Evolutionary conservation across 2,113 vertebrate species (phyloP), one percentile per base, ranked within the genome.

Genomic region (Pachypanchax playfairii): DNA sequence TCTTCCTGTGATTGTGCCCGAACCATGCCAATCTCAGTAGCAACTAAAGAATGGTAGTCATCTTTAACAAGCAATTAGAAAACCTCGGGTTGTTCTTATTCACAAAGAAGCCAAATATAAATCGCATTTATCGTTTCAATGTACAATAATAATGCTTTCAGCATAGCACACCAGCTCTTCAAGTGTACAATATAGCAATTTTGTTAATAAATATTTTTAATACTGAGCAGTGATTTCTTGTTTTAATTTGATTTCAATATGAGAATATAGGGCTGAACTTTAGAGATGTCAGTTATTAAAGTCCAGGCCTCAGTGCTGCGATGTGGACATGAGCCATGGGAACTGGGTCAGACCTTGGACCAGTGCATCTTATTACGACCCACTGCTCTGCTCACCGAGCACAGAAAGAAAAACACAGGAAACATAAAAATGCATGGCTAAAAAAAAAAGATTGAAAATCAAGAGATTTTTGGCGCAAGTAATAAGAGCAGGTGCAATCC

Each of bases 1-100:
- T 75, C 80, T 91, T 92, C 91, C 91, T 73, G 71, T 63, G 69
- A 91, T 92, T 91, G 90, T 91, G 78, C 57, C 82, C 63, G 14
- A 48, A 69, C 51, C 22, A 18, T 71, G 73, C 73, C 75, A 75
- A 58, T 31, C 50, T 54, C 75, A 62, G 62, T 48, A 12, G 28
- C 17, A 36, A 72, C 89, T 86, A 89, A 87, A 77, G 65, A 75
- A 76, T 65, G 17, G 41, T 75, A 70, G 53, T 68, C 54, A 53
- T 80, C 59, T 77, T 33, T 47, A 70, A 42, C 7, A 74, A 67
- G 36, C 81, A 62, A 87, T 84, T 74, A 52, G 39, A 59, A 70
- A 42, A 58, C 65, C 61, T 58, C 52, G 24, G 49, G 65, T 51
- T 75, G 38, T 65, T 56, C 10, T 57, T 48, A 60, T 73, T 77